Base-by-base conservation (phyloP, 2,797 vertebrate species). In the Echiichthys vipera region DNA sequence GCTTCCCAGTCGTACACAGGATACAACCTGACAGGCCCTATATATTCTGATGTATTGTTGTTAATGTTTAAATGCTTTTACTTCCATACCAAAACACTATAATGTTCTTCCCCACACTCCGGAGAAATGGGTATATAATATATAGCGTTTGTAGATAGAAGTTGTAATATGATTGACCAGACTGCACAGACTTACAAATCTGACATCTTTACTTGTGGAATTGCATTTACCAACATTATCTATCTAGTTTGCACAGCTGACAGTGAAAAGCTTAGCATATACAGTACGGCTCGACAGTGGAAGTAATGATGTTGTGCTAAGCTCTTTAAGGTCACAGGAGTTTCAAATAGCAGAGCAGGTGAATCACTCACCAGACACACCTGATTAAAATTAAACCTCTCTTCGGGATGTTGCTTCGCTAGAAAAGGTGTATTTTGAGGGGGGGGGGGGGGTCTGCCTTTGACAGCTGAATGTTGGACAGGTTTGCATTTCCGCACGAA, bases 51-150 rank as follows among this genome's bases (percentile, higher is more conserved):
- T 88, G 90, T 83, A 93, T 92, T 80, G 85, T 90, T 90, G 84
- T 93, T 92, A 93, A 95, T 93, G 88, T 95, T 95, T 93, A 94
- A 94, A 93, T 51, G 86, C 84, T 84, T 85, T 78, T 74, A 70
- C 83, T 81, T 79, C 78, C 73, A 68, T 67, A 78, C 83, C 81
- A 80, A 89, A 85, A 76, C 71, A 55, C 71, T 65, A 78, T 88
- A 87, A 90, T 91, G 85, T 83, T 86, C 84, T 91, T 88, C 69
- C 71, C 77, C 59, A 51, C 77, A 37, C 63, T 77, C 58, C 72
- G 69, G 30, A 57, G 59, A 80, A 77, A 77, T 67, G 61, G 51
- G 8, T 25, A 62, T 45, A 30, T 61, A 39, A 55, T 62, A 71
- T 59, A 40, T 62, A 65, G n/a, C n/a, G n/a, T 74, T 73, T 49